These are phyloP conservation scores for Phortica variegata DNA, from an alignment of 1,140 invertebrate species.

Conservation along the genomic window DNA sequence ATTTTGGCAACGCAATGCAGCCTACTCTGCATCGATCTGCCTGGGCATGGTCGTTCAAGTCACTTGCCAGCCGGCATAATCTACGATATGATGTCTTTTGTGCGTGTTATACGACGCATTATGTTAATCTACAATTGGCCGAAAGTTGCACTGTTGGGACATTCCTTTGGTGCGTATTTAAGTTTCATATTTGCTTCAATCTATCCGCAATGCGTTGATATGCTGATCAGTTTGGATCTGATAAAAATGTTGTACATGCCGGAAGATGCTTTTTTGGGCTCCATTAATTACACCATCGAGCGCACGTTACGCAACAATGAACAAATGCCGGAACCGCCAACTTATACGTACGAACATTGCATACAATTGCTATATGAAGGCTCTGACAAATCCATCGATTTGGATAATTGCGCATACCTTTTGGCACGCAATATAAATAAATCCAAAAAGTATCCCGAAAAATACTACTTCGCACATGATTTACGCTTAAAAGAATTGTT, in stretches of 20 bases:
- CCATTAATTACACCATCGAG: neutral
- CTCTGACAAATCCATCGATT: constrained; percentile 57
- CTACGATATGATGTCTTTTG: constrained; percentile 62
- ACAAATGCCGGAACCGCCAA: constrained; percentile 57
- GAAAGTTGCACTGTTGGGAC: constrained; percentile 64
- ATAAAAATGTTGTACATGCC: constrained; percentile 57
- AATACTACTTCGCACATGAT: constrained; percentile 63
- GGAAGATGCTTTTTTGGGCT: neutral
- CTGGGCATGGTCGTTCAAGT: constrained; percentile 69
- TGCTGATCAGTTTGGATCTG: constrained; percentile 63
- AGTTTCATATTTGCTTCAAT: constrained; percentile 57
- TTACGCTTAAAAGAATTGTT: constrained; percentile 53
- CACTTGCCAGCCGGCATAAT: constrained; percentile 63
- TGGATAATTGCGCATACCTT: constrained; percentile 59
- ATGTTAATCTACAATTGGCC: constrained; percentile 67
- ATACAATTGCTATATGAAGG: constrained; percentile 58
- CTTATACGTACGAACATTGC: constrained; percentile 62
- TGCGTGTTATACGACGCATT: constrained; percentile 61
- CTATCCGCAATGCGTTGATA: constrained; percentile 62
- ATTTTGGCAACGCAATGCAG: constrained; percentile 60
- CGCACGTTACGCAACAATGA: neutral
- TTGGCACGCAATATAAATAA: constrained; percentile 59
- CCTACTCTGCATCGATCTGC: constrained; percentile 69
- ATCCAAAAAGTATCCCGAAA: constrained; percentile 58
- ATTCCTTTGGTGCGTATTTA: constrained; percentile 63